Evolutionary conservation across 2,888 invertebrate genomes (phyloP).

Genomic region (Carabus problematicus): DNA sequence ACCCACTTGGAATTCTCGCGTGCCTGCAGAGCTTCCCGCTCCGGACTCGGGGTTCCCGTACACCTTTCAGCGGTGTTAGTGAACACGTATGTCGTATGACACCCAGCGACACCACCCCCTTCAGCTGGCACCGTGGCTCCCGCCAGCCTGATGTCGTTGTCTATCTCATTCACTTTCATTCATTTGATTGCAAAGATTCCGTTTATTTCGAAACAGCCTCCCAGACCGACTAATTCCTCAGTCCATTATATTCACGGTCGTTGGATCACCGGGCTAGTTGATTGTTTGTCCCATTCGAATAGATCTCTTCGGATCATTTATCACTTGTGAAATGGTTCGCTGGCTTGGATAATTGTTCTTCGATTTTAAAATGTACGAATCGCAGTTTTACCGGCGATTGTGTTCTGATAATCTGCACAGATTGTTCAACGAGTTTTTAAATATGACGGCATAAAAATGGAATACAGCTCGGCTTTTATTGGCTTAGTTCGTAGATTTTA

Average conservation of each 20-base stretch:
- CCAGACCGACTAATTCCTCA: not conserved
- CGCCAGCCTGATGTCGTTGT: conserved; percentile 54
- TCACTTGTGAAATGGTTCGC: not conserved
- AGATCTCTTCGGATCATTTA: not conserved
- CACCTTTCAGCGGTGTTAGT: conserved; percentile 68
- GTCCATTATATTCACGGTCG: conserved; percentile 11
- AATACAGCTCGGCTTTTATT: no score
- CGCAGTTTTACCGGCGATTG: no score
- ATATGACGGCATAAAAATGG: no score
- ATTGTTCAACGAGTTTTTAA: no score
- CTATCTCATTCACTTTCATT: conserved; percentile 42
- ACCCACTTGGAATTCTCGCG: conserved; percentile 41
- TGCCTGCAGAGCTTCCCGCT: conserved; percentile 56
- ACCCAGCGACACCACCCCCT: conserved; percentile 49
- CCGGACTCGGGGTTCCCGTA: conserved; percentile 65
- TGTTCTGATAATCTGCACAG: no score
- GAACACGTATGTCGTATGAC: conserved; percentile 64
- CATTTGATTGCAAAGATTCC: conserved; percentile 24
- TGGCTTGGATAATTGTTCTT: not conserved
- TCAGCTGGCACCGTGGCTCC: conserved; percentile 49
- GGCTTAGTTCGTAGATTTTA: no score
- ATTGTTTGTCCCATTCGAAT: no score
- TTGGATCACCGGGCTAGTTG: not conserved
- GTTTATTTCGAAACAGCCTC: conserved; percentile 26
- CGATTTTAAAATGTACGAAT: no score